Evolutionary conservation across 2,113 vertebrate species (phyloP).

Genomic region (Oryctolagus cuniculus): mOryCun1.1 NC_091436.1:100624001-100624500

Average conservation of each 20-base stretch:
- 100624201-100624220: not conserved
- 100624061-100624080: not conserved
- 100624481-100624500: not conserved
- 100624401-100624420: not conserved
- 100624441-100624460: not conserved
- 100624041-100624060: not conserved
- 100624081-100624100: not conserved
- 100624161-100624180: not conserved
- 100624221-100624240: not conserved
- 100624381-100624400: not conserved
- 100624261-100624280: slow-evolving; percentile 25
- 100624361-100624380: not conserved
- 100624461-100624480: not conserved
- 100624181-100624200: not conserved
- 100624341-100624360: not conserved
- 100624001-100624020: slow-evolving; percentile 1
- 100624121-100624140: not conserved
- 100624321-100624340: not conserved
- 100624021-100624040: not conserved
- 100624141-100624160: not conserved
- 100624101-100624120: not conserved
- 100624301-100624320: not conserved
- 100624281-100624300: not conserved
- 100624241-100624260: not conserved
- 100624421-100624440: not conserved